These are phyloP conservation scores for Idaea aversata DNA, from an alignment of 2,888 invertebrate species.

Conservation along the genomic window DNA sequence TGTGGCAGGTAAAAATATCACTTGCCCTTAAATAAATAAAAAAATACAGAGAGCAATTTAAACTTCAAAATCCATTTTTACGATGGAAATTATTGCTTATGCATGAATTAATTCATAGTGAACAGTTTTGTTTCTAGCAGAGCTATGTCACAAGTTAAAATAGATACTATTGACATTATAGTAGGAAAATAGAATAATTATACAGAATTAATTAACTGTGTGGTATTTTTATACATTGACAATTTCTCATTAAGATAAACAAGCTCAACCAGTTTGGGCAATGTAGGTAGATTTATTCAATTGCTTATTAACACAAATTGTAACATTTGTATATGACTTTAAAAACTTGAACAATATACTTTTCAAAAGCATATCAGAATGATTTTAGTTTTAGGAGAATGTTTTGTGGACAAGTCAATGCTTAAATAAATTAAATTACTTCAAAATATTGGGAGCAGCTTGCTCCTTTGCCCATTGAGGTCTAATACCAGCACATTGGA, in stretches of 20 bases:
- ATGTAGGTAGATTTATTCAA: background rate
- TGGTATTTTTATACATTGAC: background rate
- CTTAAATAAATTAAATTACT: no score
- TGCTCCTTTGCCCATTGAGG: no score
- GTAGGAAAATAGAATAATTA: background rate
- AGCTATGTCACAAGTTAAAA: background rate
- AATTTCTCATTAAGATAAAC: constrained; percentile 3
- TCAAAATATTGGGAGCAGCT: no score
- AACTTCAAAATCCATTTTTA: background rate
- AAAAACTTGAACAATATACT: background rate
- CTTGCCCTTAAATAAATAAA: background rate
- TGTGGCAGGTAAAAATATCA: no score
- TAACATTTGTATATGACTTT: background rate
- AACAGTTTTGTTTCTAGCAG: background rate
- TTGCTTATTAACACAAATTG: background rate
- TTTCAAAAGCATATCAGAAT: background rate
- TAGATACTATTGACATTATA: background rate
- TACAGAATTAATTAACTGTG: background rate
- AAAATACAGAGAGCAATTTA: background rate
- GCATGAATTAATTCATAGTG: background rate
- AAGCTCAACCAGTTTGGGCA: background rate
- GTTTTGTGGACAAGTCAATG: no score
- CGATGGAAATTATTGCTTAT: background rate
- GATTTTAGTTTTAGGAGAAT: background rate
- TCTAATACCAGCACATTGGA: no score